Base-by-base conservation (phyloP, 2,113 vertebrate species). In the Bubo scandiacus region DNA sequence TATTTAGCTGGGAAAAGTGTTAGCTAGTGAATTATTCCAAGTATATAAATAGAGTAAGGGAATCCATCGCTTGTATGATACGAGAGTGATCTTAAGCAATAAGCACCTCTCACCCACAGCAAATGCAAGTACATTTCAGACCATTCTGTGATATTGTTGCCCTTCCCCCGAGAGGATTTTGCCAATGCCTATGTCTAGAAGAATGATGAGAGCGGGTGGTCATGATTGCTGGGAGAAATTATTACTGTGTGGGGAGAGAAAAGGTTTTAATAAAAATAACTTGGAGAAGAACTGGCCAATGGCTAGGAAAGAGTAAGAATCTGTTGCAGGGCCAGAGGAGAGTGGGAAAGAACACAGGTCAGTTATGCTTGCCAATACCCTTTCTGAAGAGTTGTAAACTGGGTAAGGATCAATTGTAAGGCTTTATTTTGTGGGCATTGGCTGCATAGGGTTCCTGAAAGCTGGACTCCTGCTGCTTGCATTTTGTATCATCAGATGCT, bases 1-100 rank as follows among this genome's bases (percentile, higher is more conserved):
- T 96, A 72, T 97, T 94, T 95, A 96, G 66, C 72, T 77, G 85
- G 88, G 89, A 96, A 95, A 86, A 87, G 81, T 63, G 65, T 95
- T 84, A 58, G 92, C 89, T 92, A 42, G 57, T 92, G 70, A 95
- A 87, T 90, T 93, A 95, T 95, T 97, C 75, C 77, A 90, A 77
- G 49, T 42, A 12, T 95, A 89, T 94, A 86, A 92, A 78, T 68
- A 95, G 75, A 84, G 57, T 74, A 63, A 89, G 88, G 89, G 68
- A 93, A 72, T 74, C 80, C 66, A 34, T 47, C 1, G 14, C 92
- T 97, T 92, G 36, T 73, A 81, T 91, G 80, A 81, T 86, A 43
- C 1, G 47, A 75, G 36, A 62, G 54, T 61, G 71, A 86, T 83
- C 67, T 93, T 89, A 65, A 77, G 74, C 88, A 92, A 23, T 58